These are phyloP conservation scores for Ephestia elutella DNA, from an alignment of 1,140 invertebrate genomes.

Conservation along the genomic window DNA sequence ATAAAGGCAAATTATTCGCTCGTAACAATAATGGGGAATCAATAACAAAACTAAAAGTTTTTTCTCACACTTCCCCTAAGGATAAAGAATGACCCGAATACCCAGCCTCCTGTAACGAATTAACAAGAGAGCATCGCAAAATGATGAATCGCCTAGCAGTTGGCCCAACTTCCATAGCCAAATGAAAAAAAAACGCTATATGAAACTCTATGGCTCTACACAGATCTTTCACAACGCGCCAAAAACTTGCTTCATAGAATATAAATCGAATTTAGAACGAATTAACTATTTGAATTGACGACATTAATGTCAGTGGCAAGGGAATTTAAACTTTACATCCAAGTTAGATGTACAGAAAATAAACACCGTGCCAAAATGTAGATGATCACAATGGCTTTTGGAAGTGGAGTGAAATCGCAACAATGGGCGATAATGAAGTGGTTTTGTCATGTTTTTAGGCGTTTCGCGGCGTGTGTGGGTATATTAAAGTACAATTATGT, in stretches of 20 bases:
- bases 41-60: constrained; percentile 32
- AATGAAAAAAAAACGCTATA: constrained; percentile 9
- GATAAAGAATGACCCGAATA: constrained; percentile 37
- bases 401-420: constrained; percentile 53
- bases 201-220: not conserved
- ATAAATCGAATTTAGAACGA: not conserved
- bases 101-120: constrained; percentile 50
- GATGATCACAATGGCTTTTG: constrained; percentile 35
- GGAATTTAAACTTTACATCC: constrained; percentile 11
- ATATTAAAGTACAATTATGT: constrained; percentile 62
- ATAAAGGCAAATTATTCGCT: constrained; percentile 21
- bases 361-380: constrained; percentile 23
- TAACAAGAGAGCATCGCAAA: constrained; percentile 51
- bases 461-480: constrained; percentile 41
- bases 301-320: not conserved
- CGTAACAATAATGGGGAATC: constrained; percentile 26
- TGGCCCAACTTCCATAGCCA: constrained; percentile 21
- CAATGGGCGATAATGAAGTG: constrained; percentile 59
- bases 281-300: not conserved
- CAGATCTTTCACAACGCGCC: not conserved
- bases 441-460: constrained; percentile 47
- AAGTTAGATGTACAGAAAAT: constrained; percentile 13
- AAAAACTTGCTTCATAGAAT: not conserved
- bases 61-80: constrained; percentile 29
- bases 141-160: constrained; percentile 46